Evolutionary conservation across 2,888 invertebrate genomes (phyloP).

Genomic region (Ceraclea dissimilis): DNA sequence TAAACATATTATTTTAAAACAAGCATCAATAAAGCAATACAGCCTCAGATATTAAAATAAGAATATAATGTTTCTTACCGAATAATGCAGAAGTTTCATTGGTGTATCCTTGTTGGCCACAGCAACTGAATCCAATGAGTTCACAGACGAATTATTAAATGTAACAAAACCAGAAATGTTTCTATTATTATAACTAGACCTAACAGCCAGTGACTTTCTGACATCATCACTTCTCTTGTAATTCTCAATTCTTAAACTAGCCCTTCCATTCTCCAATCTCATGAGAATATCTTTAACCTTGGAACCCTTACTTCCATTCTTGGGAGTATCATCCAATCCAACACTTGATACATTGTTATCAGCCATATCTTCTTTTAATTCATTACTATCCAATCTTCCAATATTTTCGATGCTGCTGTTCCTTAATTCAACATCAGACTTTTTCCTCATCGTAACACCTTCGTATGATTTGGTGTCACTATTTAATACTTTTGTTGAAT

Average conservation of each 20-base stretch:
- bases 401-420: not conserved
- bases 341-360: not conserved
- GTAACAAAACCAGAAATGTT: not conserved
- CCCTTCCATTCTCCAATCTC: conserved; percentile 22
- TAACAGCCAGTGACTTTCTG: not conserved
- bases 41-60: not conserved
- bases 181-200: not conserved
- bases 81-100: not conserved
- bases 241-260: conserved; percentile 23
- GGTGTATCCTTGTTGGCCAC: not conserved
- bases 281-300: conserved; percentile 25
- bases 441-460: not conserved
- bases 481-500: conserved; percentile 11
- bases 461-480: not conserved
- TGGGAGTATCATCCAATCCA: not conserved
- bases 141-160: not conserved
- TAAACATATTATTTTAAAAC: too few species aligned
- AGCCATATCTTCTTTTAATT: not conserved
- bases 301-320: conserved; percentile 10
- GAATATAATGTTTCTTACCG: not conserved
- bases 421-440: not conserved
- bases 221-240: not conserved
- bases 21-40: too few species aligned
- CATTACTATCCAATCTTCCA: too few species aligned
- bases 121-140: not conserved